These are phyloP conservation scores for Diorhabda elongata DNA, from an alignment of 1,140 invertebrate genomes.

Conservation along the genomic window DNA sequence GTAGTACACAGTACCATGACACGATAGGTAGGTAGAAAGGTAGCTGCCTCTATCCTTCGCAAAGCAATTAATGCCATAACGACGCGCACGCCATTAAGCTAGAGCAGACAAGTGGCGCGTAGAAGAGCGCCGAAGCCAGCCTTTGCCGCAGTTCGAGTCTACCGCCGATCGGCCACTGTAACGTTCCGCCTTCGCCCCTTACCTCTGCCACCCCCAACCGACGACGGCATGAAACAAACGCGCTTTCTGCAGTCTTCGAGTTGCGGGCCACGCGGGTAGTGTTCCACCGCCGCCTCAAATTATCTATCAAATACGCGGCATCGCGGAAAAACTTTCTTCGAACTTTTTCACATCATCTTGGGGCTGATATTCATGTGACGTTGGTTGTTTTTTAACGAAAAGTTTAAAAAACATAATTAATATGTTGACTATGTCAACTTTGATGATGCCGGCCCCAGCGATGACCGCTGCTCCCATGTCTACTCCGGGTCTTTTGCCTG, in stretches of 20 bases:
- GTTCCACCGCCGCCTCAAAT: constrained; percentile 18
- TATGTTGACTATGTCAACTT: constrained; percentile 46
- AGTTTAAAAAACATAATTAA: constrained; percentile 8
- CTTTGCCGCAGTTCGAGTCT: constrained; percentile 44
- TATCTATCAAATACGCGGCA: neutral
- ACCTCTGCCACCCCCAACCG: constrained; percentile 36
- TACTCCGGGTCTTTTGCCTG: constrained; percentile 39
- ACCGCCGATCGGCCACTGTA: constrained; percentile 39
- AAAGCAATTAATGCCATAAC: neutral
- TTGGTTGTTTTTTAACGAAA: constrained; percentile 2
- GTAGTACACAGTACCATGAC: constrained; percentile 1
- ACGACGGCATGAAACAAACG: constrained; percentile 41
- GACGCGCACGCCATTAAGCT: constrained; percentile 25
- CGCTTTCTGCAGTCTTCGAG: constrained; percentile 44
- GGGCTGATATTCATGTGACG: neutral
- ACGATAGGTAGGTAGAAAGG: neutral
- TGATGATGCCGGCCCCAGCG: constrained; percentile 45
- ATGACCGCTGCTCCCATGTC: constrained; percentile 39
- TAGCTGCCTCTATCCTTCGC: neutral
- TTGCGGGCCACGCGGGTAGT: constrained; percentile 42
- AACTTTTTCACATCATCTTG: constrained; percentile 4
- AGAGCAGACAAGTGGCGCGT: constrained; percentile 36
- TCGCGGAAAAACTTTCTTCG: constrained; percentile 8
- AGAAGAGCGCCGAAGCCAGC: constrained; percentile 42
- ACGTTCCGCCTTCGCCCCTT: constrained; percentile 36